Base-by-base conservation (phyloP, 1,140 invertebrate genomes). In the Drosophila jambulina region DNA sequence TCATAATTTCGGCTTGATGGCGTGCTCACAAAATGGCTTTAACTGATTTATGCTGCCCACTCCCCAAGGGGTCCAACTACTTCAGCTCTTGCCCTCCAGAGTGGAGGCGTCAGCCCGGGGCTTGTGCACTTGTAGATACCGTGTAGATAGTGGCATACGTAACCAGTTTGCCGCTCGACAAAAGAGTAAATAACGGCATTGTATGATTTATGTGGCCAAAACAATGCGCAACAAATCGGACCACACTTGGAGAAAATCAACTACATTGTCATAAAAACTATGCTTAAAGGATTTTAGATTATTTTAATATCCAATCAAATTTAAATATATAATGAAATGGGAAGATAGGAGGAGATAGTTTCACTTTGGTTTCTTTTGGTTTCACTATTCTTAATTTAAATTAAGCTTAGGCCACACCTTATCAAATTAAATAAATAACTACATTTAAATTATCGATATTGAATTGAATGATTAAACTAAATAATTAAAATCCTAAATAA, bases 171-270 rank as follows among this genome's bases (percentile, higher is more conserved):
- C 62, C 62, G 45, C 56, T 57, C 64, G 61, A 78, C 56, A 65
- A 60, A 59, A 45, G 77, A 79, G 76, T 80, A 80, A 80, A 80
- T 80, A 80, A 81, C 79, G 75, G 53, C 67, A 79, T 79, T 75
- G 78, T 57, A 90, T 90, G 85, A 90, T 90, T 90, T 90, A 90
- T 83, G 69, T 80, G 67, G n/a, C 43, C 69, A 65, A 75, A 75
- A 78, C 40, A 64, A 63, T 75, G 53, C 43, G 64, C 64, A 78
- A 62, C 75, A 61, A 76, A 79, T 69, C 56, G 58, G 17, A 17
- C 9, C 15, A 29, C 67, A 70, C 23, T 17, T 1, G 13, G 5
- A 38, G n/a, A 56, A 56, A 67, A 13, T 59, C 0, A 0, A 10
- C 0, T 19, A 25, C 1, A 8, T 38, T 21, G 19, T 34, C 23